Conservation (phyloP, 2,113 vertebrate species). For the Turdus rufiventris region DNA sequence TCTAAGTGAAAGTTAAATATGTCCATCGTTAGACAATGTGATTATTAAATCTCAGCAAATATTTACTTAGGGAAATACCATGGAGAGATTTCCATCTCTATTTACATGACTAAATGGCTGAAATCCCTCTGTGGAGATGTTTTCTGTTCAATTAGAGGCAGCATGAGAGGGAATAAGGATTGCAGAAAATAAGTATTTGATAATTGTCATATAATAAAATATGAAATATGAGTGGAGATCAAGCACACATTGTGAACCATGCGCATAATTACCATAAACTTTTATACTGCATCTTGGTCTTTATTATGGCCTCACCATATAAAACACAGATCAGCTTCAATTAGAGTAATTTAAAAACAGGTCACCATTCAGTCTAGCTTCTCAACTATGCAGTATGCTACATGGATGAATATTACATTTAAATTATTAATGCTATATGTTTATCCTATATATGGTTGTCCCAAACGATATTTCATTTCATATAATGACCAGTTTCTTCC, state of each 20-base stretch:
- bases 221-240: constrained; percentile 18
- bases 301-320: background rate
- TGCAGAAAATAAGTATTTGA: background rate
- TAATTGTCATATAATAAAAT: constrained; percentile 12
- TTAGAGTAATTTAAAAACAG: background rate
- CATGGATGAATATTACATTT: background rate
- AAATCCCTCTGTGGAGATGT: background rate
- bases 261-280: constrained; percentile 26
- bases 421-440: background rate
- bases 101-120: background rate
- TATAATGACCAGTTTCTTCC: background rate
- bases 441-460: background rate
- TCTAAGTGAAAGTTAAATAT: background rate
- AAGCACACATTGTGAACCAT: background rate
- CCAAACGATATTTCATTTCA: background rate
- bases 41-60: constrained; percentile 18
- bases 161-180: constrained; percentile 4
- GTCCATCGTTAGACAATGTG: background rate
- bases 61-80: background rate
- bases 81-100: background rate
- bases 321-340: constrained; percentile 1
- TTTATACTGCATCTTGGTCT: constrained; percentile 25
- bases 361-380: background rate
- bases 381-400: background rate
- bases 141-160: background rate